Conservation (phyloP, 2,888 invertebrate species). For the Scaptomyza parva region DNA sequence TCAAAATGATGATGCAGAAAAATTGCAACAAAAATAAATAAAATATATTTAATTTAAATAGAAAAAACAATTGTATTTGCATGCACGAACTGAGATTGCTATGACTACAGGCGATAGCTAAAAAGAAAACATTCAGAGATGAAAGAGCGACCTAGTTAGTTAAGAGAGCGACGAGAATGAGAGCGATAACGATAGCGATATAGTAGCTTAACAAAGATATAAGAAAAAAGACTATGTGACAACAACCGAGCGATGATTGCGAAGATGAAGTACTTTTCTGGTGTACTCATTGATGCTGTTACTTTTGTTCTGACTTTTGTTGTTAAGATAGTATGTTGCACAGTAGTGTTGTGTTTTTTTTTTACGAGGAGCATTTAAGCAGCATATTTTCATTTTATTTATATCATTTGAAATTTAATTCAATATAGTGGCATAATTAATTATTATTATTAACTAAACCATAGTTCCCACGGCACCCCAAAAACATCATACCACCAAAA, state of each 20-base stretch:
- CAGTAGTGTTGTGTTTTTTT: slow-evolving; percentile 6
- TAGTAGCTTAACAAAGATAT: slow-evolving; percentile 29
- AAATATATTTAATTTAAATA: not conserved
- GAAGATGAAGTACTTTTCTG: slow-evolving; percentile 30
- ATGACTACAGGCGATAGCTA: slow-evolving; percentile 60
- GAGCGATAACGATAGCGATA: slow-evolving; percentile 44
- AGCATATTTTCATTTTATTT: slow-evolving; percentile 65
- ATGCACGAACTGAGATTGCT: slow-evolving; percentile 48
- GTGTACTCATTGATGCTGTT: slow-evolving; percentile 36
- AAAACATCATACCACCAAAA: slow-evolving; percentile 28
- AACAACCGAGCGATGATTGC: slow-evolving; percentile 45
- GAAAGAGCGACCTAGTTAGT: slow-evolving; percentile 42
- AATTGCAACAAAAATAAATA: slow-evolving; percentile 1
- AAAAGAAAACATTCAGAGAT: slow-evolving; percentile 50
- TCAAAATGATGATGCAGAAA: slow-evolving; percentile 22
- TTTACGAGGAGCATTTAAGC: slow-evolving; percentile 35
- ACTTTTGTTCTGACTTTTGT: slow-evolving; percentile 28
- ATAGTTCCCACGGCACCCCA: slow-evolving; percentile 59
- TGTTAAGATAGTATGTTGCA: slow-evolving; percentile 8
- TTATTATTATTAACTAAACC: slow-evolving; percentile 62
- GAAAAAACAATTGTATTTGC: slow-evolving; percentile 41
- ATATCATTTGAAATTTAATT: slow-evolving; percentile 53
- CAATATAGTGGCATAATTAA: slow-evolving; percentile 61
- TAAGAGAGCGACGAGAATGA: slow-evolving; percentile 38
- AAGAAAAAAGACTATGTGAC: slow-evolving; percentile 50